phyloP scores from a whole-genome alignment of 2,888 invertebrate genomes.

The Elmis aenea region DNA sequence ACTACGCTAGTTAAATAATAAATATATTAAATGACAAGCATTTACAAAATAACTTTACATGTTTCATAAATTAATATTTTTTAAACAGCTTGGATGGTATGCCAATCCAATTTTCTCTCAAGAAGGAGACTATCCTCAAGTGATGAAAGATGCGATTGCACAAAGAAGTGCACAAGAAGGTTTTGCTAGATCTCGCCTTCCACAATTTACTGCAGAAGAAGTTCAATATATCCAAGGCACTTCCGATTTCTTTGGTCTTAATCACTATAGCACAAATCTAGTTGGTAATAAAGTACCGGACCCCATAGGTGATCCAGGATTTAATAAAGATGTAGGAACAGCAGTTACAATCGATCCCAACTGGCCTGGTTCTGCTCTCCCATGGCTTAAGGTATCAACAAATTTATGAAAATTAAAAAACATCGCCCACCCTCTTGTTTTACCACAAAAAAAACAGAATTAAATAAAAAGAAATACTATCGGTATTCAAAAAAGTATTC shows the following conservation, averaged over 20 bases:
- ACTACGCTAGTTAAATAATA: too few species aligned
- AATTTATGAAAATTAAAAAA: too few species aligned
- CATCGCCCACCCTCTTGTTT: not conserved
- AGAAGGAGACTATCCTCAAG: conserved; percentile 61
- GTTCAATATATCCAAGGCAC: conserved; percentile 55
- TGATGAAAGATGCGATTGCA: conserved; percentile 57
- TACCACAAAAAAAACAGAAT: not conserved
- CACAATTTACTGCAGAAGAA: conserved; percentile 57
- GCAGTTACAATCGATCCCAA: conserved; percentile 6
- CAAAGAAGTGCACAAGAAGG: conserved; percentile 56
- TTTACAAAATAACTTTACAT: too few species aligned
- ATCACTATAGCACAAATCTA: conserved; percentile 63
- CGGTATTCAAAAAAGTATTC: too few species aligned
- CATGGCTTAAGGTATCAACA: conserved; percentile 18
- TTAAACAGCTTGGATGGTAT: conserved; percentile 4
- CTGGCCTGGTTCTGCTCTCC: conserved; percentile 25
- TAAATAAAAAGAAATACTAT: too few species aligned
- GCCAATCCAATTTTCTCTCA: conserved; percentile 48
- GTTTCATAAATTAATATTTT: too few species aligned
- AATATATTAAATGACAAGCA: too few species aligned
- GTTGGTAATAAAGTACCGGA: conserved; percentile 45
- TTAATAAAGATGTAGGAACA: conserved; percentile 7
- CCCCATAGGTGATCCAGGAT: conserved; percentile 5
- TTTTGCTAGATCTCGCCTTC: conserved; percentile 57
- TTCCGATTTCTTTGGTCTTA: conserved; percentile 69